These are phyloP conservation scores for Serranochromis macrocephalus DNA, from an alignment of 2,113 vertebrate genomes.

Conservation along the genomic window DNA sequence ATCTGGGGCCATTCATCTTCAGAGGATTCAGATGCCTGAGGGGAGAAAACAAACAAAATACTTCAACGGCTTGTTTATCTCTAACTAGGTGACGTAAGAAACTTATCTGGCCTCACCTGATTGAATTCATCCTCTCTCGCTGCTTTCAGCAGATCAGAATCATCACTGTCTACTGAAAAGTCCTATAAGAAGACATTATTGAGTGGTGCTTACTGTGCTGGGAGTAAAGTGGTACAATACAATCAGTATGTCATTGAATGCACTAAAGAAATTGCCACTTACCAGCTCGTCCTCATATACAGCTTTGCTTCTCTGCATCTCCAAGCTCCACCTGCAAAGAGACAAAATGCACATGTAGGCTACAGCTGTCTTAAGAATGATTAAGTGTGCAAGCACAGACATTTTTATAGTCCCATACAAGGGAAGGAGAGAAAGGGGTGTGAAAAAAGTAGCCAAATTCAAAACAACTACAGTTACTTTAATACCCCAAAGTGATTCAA, in stretches of 20 bases:
- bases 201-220: not conserved
- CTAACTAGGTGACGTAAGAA: not conserved
- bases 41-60: not conserved
- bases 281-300: conserved; percentile 27
- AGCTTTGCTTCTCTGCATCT: not conserved
- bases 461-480: not conserved
- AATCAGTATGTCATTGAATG: not conserved
- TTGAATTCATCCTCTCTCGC: conserved; percentile 12
- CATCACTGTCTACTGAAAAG: not conserved
- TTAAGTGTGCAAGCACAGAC: not conserved
- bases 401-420: accelerated
- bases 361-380: not conserved
- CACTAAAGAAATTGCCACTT: not conserved
- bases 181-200: conserved; percentile 3
- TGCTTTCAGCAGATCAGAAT: not conserved
- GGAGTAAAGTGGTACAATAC: not conserved
- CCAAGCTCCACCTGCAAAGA: not conserved
- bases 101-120: conserved; percentile 34
- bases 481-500: accelerated
- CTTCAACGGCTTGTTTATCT: not conserved
- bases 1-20: conserved; percentile 17
- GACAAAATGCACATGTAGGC: not conserved
- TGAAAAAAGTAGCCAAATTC: not conserved
- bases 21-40: conserved; percentile 25
- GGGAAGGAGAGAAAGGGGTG: not conserved